Evolutionary conservation across 1,140 invertebrate species (phyloP), one percentile per base, ranked within the genome.

Genomic region (Ectropis grisescens): DNA sequence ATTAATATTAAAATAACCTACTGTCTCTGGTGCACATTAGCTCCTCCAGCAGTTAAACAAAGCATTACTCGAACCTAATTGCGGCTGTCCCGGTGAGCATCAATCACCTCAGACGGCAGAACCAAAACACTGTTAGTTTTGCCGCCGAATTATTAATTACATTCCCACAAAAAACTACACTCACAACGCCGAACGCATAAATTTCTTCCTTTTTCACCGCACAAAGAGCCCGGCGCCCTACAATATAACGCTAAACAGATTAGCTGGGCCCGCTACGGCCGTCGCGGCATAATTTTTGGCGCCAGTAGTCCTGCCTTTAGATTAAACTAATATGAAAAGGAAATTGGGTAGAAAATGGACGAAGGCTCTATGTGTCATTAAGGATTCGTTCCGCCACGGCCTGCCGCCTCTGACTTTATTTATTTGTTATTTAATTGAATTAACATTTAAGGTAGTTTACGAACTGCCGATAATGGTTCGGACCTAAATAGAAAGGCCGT

Each of bases 41-140:
- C n/a, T n/a, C n/a, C n/a, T n/a, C n/a, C n/a, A n/a, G n/a, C n/a
- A n/a, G 16, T 19, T 4, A 19, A 19, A 19, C 16, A 19, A 19
- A 19, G 16, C 16, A 4, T 19, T 19, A 8, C 8, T 19, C 23
- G 29, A 40, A 50, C 62, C 66, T 69, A 71, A 71, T 65, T 60
- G 60, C 46, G 35, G 35, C 49, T 41, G 55, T 54, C 51, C 10
- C 41, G 38, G 49, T 47, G 33, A 14, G 47, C 72, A 80, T 80
- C 69, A 78, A 78, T 78, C 72, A 76, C 25, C 24, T 10, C 37
- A 37, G 45, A 37, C 41, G 57, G 41, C 51, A 58, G 61, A 74
- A 71, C 69, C 62, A 81, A 81, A 81, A 82, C 79, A 82, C 82
- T 83, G 82, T 83, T 83, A 83, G 82, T 83, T 83, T 83, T 82